These are phyloP conservation scores for Idaea biselata DNA, from an alignment of 2,888 invertebrate genomes.

Conservation along the genomic window DNA sequence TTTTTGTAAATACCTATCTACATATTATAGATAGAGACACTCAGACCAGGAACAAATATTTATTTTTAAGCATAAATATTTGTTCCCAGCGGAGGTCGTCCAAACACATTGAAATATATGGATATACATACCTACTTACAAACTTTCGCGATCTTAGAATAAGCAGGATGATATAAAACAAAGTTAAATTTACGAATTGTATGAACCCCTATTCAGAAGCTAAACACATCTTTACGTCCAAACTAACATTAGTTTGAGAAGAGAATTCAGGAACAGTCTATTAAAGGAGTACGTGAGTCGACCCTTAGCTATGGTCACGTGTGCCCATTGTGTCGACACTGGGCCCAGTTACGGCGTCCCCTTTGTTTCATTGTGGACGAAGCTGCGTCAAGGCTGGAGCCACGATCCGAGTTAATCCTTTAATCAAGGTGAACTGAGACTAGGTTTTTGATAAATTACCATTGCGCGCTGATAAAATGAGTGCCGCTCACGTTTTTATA, in stretches of 20 bases:
- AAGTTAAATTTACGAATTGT: not conserved
- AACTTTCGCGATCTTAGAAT: too few relatives aligned
- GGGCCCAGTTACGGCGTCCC: constrained; percentile 20
- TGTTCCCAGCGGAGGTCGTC: too few relatives aligned
- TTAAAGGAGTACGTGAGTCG: constrained; percentile 38
- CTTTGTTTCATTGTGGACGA: constrained; percentile 22
- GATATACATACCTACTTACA: too few relatives aligned
- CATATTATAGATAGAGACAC: too few relatives aligned
- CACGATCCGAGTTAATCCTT: constrained; percentile 22
- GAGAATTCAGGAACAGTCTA: constrained; percentile 39
- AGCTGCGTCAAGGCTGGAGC: constrained; percentile 12
- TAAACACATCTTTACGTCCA: constrained; percentile 3
- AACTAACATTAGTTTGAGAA: constrained; percentile 12
- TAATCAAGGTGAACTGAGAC: constrained; percentile 24
- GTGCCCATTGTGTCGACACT: constrained; percentile 16
- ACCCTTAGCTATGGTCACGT: constrained; percentile 26
- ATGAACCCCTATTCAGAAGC: not conserved
- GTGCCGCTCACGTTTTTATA: not conserved
- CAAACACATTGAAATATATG: too few relatives aligned
- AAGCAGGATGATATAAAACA: too few relatives aligned
- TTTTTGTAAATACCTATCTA: too few relatives aligned
- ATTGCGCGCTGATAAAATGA: constrained; percentile 18
- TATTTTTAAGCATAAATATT: too few relatives aligned
- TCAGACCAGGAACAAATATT: too few relatives aligned
- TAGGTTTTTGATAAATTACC: constrained; percentile 26